phyloP scores from a whole-genome alignment of 2,113 vertebrate species.

The Hemiscyllium ocellatum region DNA sequence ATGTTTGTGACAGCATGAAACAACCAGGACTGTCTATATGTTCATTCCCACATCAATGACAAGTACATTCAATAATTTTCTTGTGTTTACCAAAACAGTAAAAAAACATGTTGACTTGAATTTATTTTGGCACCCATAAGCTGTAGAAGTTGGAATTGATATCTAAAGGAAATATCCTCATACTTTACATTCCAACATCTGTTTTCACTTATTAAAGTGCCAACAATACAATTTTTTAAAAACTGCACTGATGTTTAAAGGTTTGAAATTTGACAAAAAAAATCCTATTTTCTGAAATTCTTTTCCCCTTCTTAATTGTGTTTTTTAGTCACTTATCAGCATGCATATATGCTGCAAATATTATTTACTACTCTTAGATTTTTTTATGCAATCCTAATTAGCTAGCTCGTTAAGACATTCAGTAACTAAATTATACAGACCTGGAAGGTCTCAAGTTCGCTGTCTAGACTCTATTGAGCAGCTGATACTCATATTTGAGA shows the following conservation, averaged over 20 bases:
- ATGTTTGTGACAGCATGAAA: not conserved
- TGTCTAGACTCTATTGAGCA: not conserved
- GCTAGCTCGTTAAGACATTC: not conserved
- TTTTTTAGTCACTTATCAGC: not conserved
- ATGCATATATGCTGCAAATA: not conserved
- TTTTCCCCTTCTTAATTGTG: not conserved
- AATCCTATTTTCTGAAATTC: no score
- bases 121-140: not conserved
- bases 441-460: not conserved
- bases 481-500: not conserved
- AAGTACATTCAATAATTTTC: not conserved
- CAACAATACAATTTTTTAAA: not conserved
- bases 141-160: not conserved
- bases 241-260: not conserved
- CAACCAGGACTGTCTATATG: not conserved
- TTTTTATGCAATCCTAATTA: not conserved
- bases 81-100: not conserved
- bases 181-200: slow-evolving; percentile 24
- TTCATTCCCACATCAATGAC: not conserved
- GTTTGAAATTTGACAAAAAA: not conserved
- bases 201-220: not conserved
- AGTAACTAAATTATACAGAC: not conserved
- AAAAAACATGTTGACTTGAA: not conserved
- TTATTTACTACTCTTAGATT: not conserved
- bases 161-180: not conserved